phyloP scores from a whole-genome alignment of 2,113 vertebrate species.

The Lagopus leucura region DNA sequence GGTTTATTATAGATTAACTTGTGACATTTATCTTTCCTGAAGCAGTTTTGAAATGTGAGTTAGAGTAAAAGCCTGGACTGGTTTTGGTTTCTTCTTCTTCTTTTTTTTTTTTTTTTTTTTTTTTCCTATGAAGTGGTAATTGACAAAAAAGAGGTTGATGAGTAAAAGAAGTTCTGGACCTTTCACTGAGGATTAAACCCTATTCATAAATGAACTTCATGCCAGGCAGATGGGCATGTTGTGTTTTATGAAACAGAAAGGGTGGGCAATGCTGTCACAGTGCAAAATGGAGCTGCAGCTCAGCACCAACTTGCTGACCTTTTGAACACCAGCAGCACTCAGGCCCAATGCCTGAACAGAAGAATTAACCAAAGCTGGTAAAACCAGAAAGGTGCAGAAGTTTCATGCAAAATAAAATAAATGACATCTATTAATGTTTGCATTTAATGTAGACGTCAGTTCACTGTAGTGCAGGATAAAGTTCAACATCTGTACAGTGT shows the following conservation, averaged over 20 bases:
- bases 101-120: too few relatives aligned
- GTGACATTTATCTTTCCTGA: slow-evolving; percentile 53
- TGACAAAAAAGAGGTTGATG: slow-evolving; percentile 35
- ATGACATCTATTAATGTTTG: not conserved
- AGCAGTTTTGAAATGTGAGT: slow-evolving; percentile 26
- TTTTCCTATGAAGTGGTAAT: not conserved
- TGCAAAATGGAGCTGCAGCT: slow-evolving; percentile 34
- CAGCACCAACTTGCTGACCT: slow-evolving; percentile 1
- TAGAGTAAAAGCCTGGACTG: slow-evolving; percentile 1
- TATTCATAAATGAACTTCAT: slow-evolving; percentile 2
- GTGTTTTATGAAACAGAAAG: slow-evolving; percentile 46
- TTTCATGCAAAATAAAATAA: not conserved
- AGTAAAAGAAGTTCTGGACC: slow-evolving; percentile 31
- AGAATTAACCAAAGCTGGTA: not conserved
- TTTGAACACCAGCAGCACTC: not conserved
- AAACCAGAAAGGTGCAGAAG: not conserved
- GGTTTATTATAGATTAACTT: slow-evolving; percentile 41
- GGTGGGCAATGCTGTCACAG: slow-evolving; percentile 8
- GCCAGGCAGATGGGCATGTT: not conserved
- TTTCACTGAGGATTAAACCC: slow-evolving; percentile 23
- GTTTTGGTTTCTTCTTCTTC: too few relatives aligned
- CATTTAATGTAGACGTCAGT: not conserved
- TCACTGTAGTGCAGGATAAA: not conserved
- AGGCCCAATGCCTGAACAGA: not conserved
- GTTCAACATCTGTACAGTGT: not conserved